A percentile compares a stretch with the other conserved stretches of the same genome.
phyloP scores from a whole-genome alignment of 2,888 invertebrate species.

The Perizoma affinitatum region DNA sequence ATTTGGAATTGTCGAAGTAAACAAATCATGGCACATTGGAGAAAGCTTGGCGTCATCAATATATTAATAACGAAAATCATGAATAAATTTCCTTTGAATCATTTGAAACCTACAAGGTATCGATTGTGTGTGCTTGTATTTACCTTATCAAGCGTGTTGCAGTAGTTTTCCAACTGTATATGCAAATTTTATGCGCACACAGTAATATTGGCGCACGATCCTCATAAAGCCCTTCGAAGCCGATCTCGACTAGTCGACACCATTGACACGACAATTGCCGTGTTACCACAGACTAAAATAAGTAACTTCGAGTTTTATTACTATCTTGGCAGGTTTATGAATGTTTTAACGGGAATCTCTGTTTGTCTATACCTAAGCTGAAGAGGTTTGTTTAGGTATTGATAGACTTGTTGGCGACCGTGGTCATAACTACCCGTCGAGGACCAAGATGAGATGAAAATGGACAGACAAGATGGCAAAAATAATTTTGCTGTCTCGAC shows the following conservation, averaged over 20 bases:
- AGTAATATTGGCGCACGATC: slow-evolving; percentile 50
- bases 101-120: too few species aligned
- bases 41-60: too few species aligned
- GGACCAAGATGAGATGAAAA: too few species aligned
- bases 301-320: slow-evolving; percentile 16
- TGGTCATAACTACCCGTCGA: too few species aligned
- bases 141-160: neutral
- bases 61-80: too few species aligned
- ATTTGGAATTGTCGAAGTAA: too few species aligned
- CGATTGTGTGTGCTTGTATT: neutral
- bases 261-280: slow-evolving; percentile 60
- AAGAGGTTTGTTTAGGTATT: too few species aligned
- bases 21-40: too few species aligned
- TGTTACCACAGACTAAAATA: slow-evolving; percentile 49
- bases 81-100: too few species aligned
- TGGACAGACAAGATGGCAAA: too few species aligned
- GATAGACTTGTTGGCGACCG: too few species aligned
- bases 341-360: neutral
- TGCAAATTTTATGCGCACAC: slow-evolving; percentile 20
- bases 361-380: neutral
- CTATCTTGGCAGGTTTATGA: neutral
- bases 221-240: slow-evolving; percentile 55
- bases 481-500: too few species aligned
- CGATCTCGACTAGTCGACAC: slow-evolving; percentile 43
- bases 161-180: slow-evolving; percentile 2